Conservation (phyloP, 2,113 vertebrate genomes). For the Acrocephalus arundinaceus region DNA sequence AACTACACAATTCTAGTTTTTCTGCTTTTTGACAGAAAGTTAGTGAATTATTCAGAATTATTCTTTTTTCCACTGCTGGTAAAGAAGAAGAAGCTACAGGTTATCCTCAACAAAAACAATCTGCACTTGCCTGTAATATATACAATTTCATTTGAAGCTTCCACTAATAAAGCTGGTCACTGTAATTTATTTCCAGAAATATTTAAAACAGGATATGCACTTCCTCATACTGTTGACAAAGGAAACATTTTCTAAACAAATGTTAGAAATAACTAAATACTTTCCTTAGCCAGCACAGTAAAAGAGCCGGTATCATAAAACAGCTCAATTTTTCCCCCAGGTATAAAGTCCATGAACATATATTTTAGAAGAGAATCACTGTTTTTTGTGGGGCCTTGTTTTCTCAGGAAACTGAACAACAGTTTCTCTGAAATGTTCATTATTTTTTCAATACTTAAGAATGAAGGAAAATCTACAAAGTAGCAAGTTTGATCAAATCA, state of each 20-base stretch:
- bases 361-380: not conserved
- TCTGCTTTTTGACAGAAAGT: not conserved
- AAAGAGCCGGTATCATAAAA: not conserved
- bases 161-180: not conserved
- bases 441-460: not conserved
- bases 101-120: not conserved
- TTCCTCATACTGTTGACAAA: not conserved
- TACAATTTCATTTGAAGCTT: not conserved
- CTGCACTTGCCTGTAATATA: not conserved
- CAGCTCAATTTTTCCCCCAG: accelerated
- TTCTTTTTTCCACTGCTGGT: not conserved
- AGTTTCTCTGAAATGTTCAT: not conserved
- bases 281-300: not conserved
- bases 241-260: not conserved
- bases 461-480: not conserved
- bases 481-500: not conserved
- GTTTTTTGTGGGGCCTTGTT: not conserved
- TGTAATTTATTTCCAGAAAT: not conserved
- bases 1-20: not conserved
- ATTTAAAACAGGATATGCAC: not conserved
- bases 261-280: not conserved
- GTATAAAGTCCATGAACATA: not conserved
- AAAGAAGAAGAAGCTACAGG: not conserved
- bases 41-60: not conserved
- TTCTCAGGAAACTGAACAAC: not conserved